Conservation (phyloP, 2,113 vertebrate genomes). For the Cebidichthys violaceus region DNA sequence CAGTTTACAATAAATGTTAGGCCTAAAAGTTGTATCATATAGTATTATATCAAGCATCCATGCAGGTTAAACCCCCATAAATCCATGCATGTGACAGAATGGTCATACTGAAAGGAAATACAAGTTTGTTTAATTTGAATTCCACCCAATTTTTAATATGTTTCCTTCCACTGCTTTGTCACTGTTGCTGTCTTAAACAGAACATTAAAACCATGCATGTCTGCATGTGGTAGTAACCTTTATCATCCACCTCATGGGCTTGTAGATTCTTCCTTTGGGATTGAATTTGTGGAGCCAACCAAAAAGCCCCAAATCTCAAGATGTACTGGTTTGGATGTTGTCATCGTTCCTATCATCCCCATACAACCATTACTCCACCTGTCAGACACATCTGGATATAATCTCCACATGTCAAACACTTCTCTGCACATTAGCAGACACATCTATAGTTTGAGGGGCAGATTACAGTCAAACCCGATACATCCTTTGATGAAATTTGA, state of each 20-base stretch:
- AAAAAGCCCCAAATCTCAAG: not conserved
- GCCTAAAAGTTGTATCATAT: not conserved
- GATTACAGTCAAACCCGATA: not conserved
- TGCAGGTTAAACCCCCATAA: not conserved
- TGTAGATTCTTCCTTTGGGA: not conserved
- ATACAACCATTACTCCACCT: no score
- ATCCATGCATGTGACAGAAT: not conserved
- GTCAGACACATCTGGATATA: no score
- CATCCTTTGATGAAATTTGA: not conserved
- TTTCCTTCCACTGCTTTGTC: not conserved
- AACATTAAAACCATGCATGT: not conserved
- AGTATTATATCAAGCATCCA: not conserved
- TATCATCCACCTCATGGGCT: not conserved
- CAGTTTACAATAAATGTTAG: not conserved
- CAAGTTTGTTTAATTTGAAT: not conserved
- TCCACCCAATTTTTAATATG: not conserved
- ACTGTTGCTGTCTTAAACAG: not conserved
- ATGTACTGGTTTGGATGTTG: no score
- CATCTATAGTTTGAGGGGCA: not conserved
- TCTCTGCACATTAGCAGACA: not conserved
- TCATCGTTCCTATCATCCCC: not conserved
- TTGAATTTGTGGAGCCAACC: no score
- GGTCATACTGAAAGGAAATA: not conserved
- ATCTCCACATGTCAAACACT: no score
- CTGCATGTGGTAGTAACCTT: slow-evolving; percentile 4